Base-by-base conservation (phyloP, 92 coral and sea anemone genomes). In the Plumapathes pennacea region DNA sequence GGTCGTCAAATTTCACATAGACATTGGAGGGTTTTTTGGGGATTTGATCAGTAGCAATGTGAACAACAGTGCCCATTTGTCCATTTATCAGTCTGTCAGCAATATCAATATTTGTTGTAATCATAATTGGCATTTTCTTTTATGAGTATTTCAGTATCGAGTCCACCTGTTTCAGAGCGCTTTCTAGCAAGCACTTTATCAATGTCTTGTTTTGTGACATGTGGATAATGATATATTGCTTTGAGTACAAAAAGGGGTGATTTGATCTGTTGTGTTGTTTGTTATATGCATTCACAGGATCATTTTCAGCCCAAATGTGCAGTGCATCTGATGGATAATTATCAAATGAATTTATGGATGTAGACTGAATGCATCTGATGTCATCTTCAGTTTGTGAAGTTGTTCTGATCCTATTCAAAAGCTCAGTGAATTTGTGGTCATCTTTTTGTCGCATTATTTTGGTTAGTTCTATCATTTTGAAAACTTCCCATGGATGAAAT, bases 1-100 rank as follows among this genome's bases (percentile, higher is more conserved):
- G 28, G 55, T 82, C 90, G 68, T 88, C 90, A 77, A 88, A 77
- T 38, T 72, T 82, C 6, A 86, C 53, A 55, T 76, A 81, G 4
- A 87, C 41, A 14, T 54, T 51, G 20, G 61, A 14, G 24, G 85
- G 74, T 13, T 57, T 72, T 40, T 73, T 36, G 15, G 31, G 20
- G 10, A 24, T 28, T 18, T 29, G 40, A 28, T 45, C 46, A 3
- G 46, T 37, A 3, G 11, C 37, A 27, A 59, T 61, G 32, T 3
- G 28, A 5, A 65, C 10, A 1, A 82, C 69, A 18, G 95, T 81
- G 13, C 95, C 89, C 28, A 86, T 38, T 60, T 86, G 84, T 3
- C 84, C 95, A 80, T 85, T 70, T 24, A 65, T 51, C 3, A 63
- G 46, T 32, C 60, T 52, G 20, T 64, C 72, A 24, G 37, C 13